Conservation (phyloP, 2,888 invertebrate genomes). For the Nasonia oneida region DNA sequence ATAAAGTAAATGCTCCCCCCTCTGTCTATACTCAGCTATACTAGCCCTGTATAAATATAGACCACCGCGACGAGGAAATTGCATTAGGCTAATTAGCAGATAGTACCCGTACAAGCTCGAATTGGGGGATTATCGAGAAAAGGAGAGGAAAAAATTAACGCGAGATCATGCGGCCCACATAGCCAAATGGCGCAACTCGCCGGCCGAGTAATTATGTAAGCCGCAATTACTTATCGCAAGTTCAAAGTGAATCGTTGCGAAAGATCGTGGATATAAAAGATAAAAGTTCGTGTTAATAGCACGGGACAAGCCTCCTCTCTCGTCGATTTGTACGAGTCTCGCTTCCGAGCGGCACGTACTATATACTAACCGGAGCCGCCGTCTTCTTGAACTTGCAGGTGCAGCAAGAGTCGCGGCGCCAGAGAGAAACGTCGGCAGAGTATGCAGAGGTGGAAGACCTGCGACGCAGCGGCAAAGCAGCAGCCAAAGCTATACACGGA, state of each 20-base stretch:
- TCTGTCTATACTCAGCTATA: too few relatives aligned
- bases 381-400: background rate
- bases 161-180: too few relatives aligned
- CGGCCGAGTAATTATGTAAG: background rate
- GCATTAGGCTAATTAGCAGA: too few relatives aligned
- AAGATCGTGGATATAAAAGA: background rate
- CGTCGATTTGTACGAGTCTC: too few relatives aligned
- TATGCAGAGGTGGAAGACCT: background rate
- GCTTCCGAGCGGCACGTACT: too few relatives aligned
- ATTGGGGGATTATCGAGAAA: background rate
- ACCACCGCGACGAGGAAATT: too few relatives aligned
- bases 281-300: too few relatives aligned
- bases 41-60: too few relatives aligned
- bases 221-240: background rate
- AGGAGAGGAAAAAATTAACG: background rate
- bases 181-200: background rate
- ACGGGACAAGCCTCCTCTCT: too few relatives aligned
- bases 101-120: background rate
- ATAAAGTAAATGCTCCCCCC: conserved; percentile 9
- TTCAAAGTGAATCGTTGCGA: background rate
- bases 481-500: background rate
- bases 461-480: background rate
- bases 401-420: background rate
- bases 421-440: background rate
- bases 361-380: too few relatives aligned